Evolutionary conservation across 2,113 vertebrate species (phyloP).

Genomic region (Ranitomeya variabilis): DNA sequence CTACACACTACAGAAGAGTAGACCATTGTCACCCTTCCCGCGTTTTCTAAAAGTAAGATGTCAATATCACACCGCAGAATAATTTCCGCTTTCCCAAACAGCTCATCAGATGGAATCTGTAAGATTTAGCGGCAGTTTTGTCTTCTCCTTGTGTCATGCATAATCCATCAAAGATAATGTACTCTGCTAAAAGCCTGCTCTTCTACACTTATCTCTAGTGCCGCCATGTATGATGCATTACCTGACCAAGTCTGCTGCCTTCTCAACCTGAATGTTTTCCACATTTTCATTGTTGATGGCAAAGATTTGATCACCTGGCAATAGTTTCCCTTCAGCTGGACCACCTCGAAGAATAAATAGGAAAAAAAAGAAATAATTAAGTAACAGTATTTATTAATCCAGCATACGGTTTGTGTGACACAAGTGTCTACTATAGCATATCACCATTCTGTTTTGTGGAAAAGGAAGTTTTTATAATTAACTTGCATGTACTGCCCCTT

Average conservation of each 20-base stretch:
- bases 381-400: neutral
- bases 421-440: neutral
- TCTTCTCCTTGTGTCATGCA: neutral
- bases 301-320: conserved; percentile 87
- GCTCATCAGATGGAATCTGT: neutral
- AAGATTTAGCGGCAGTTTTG: neutral
- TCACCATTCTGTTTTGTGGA: too few relatives aligned
- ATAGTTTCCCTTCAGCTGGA: conserved; percentile 89
- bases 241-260: conserved; percentile 84
- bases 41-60: neutral
- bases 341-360: conserved; percentile 73
- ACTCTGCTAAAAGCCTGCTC: conserved; percentile 9
- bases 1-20: neutral
- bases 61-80: neutral
- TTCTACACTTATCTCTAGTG: neutral
- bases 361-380: too few relatives aligned
- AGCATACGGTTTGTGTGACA: neutral
- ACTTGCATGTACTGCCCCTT: too few relatives aligned
- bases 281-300: conserved; percentile 79
- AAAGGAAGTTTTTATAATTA: too few relatives aligned
- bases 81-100: neutral
- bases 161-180: conserved; percentile 11
- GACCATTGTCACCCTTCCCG: neutral
- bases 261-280: conserved; percentile 78
- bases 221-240: conserved; percentile 61